phyloP scores from a whole-genome alignment of 2,113 vertebrate genomes.

The Sinocyclocheilus maitianheensis region DNA sequence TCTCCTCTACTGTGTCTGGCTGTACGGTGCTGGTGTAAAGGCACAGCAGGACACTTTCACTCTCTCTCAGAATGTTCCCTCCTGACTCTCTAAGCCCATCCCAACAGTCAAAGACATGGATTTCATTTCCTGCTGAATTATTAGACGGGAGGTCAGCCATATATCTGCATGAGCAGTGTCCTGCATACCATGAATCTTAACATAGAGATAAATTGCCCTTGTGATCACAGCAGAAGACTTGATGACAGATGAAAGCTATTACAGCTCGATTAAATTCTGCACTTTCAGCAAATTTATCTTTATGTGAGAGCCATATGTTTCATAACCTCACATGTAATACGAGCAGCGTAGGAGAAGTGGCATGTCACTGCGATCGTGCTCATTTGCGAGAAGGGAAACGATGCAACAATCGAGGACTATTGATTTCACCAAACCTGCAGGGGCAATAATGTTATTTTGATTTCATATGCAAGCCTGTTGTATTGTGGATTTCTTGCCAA shows the following conservation, averaged over 20 bases:
- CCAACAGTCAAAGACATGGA: constrained; percentile 56
- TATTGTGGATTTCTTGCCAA: constrained; percentile 70
- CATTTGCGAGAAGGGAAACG: constrained; percentile 63
- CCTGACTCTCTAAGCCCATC: constrained; percentile 37
- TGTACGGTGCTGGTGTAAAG: not conserved
- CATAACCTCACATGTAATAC: constrained; percentile 66
- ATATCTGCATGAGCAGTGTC: constrained; percentile 57
- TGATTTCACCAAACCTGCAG: constrained; percentile 64
- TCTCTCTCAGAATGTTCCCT: constrained; percentile 42
- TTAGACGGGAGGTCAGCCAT: constrained; percentile 61
- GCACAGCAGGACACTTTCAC: constrained; percentile 42
- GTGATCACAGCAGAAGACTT: constrained; percentile 70
- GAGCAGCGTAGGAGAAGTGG: constrained; percentile 54
- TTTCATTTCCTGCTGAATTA: constrained; percentile 64
- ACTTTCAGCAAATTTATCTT: constrained; percentile 73
- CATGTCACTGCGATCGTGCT: constrained; percentile 45
- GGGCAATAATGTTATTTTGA: constrained; percentile 68
- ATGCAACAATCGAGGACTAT: constrained; percentile 63
- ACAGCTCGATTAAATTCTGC: constrained; percentile 71
- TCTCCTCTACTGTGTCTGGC: not conserved
- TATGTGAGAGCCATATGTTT: constrained; percentile 64
- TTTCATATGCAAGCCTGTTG: constrained; percentile 68
- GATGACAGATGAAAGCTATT: constrained; percentile 74
- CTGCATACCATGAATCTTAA: constrained; percentile 58
- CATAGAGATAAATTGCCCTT: constrained; percentile 65